Evolutionary conservation across 2,888 invertebrate species (phyloP), one percentile per base, ranked within the genome.

Genomic region (Parthenolecanium corni): DNA sequence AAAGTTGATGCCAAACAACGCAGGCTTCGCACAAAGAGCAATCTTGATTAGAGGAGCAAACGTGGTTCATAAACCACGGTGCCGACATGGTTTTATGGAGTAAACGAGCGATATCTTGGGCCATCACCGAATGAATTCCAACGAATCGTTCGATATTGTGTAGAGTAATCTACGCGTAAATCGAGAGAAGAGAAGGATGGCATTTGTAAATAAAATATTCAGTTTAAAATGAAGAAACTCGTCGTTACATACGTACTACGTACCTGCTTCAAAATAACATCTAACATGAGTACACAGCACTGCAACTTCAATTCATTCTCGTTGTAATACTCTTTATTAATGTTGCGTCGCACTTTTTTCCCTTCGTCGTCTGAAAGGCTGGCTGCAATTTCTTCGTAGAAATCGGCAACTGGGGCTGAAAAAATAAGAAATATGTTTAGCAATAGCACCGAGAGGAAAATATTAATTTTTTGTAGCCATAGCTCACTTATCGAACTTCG

Each of bases 211-310:
- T 38, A 12, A 9, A 38, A 42, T 42, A 2, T 23, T 23, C 14
- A 14, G 18, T 4, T 5, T 20, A 53, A n/a, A n/a, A n/a, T n/a
- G n/a, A n/a, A n/a, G n/a, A n/a, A n/a, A n/a, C n/a, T n/a, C n/a
- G n/a, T n/a, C n/a, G n/a, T n/a, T n/a, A n/a, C n/a, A n/a, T n/a
- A n/a, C n/a, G n/a, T n/a, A n/a, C n/a, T n/a, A n/a, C n/a, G 2
- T 67, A 88, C 89, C 80, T 98, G 97, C 76, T 94, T 94, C 14
- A 96, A 77, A 52, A 95, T 76, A 68, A 96, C 86, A 72, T 98
- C 97, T 66, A 97, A 77, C 93, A 97, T 95, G 42, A 96, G 80
- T 67, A 96, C 91, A 73, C 93, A 96, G 71, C 95, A 95, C 0
- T 89, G 89, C n/a, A 95, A 77, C 73, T 92, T 90, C 58, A 84